Conservation (phyloP, 2,888 invertebrate genomes). For the Tipula unca region DNA sequence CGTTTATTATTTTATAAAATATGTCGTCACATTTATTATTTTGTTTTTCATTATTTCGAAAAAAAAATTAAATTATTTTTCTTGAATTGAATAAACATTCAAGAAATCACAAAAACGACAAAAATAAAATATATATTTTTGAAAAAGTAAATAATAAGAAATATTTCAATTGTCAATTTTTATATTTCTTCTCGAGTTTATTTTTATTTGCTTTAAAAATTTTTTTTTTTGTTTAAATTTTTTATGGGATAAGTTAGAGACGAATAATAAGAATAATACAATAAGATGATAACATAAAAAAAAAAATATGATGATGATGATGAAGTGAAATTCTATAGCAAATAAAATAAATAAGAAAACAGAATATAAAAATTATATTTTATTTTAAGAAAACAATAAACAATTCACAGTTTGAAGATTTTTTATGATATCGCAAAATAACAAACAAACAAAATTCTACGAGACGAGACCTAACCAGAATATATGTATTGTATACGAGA, state of each 20-base stretch:
- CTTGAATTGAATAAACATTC: background rate
- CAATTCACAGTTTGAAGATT: background rate
- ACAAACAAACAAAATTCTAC: background rate
- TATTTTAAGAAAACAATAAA: background rate
- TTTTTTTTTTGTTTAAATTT: background rate
- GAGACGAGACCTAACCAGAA: background rate
- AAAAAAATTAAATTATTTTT: background rate
- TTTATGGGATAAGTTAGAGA: background rate
- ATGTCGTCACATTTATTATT: background rate
- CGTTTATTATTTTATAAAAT: background rate
- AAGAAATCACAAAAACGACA: background rate
- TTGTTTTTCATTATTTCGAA: background rate
- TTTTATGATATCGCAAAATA: conserved; percentile 14
- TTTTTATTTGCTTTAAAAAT: background rate
- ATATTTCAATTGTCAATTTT: conserved; percentile 8
- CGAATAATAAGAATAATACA: background rate
- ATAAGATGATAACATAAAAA: background rate
- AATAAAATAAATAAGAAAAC: background rate
- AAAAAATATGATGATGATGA: background rate
- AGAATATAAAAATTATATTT: background rate
- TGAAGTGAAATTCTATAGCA: conserved; percentile 14
- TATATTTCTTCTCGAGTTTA: background rate
- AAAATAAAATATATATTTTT: background rate
- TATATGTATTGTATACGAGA: no score
- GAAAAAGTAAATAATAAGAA: background rate